phyloP scores from a whole-genome alignment of 2,113 vertebrate genomes.

The Melozone crissalis region DNA sequence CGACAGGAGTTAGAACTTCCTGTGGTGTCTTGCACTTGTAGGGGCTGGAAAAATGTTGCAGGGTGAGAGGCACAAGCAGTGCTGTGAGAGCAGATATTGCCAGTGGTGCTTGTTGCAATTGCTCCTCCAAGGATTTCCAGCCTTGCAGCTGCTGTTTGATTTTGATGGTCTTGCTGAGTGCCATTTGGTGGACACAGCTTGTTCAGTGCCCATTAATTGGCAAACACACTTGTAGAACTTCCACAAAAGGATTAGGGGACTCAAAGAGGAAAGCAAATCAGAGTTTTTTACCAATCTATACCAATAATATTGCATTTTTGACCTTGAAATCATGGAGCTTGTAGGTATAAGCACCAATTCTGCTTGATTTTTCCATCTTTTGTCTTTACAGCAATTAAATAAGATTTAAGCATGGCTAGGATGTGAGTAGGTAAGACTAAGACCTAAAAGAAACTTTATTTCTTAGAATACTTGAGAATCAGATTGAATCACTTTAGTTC shows the following conservation, averaged over 20 bases:
- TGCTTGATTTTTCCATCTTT: not conserved
- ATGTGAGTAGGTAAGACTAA: not conserved
- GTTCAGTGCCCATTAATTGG: not conserved
- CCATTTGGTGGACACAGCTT: not conserved
- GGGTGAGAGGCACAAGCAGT: not conserved
- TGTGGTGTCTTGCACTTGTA: not conserved
- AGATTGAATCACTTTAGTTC: not conserved
- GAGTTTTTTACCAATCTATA: not conserved
- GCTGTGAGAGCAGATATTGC: not conserved
- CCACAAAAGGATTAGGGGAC: not conserved
- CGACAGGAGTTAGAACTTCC: not conserved
- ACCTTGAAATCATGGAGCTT: not conserved
- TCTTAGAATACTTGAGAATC: not conserved
- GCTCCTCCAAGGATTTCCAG: not conserved
- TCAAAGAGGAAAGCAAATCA: not conserved
- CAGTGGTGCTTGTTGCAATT: not conserved
- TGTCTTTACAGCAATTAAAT: not conserved
- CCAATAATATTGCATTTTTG: not conserved
- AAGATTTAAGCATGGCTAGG: not conserved
- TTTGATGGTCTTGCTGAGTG: not conserved
- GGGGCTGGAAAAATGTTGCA: not conserved
- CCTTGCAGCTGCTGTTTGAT: not conserved
- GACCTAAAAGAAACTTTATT: not conserved
- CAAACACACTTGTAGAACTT: not conserved
- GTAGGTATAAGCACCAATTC: not conserved